A percentile compares a stretch with the other conserved stretches of the same genome.
phyloP scores from a whole-genome alignment of 2,888 invertebrate species.

The Euzetes globulus region DNA sequence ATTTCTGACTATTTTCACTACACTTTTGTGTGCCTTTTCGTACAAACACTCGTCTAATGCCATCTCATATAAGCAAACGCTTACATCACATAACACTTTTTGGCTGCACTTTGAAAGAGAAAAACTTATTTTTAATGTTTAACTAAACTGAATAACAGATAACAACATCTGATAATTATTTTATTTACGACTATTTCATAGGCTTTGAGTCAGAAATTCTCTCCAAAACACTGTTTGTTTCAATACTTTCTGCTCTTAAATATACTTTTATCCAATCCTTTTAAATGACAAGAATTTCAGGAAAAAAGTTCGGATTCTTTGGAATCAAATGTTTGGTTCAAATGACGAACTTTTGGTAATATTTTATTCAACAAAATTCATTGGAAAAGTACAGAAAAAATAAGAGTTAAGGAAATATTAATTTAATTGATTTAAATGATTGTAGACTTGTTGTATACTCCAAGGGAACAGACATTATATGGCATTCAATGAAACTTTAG shows the following conservation, averaged over 20 bases:
- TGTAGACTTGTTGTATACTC: not conserved
- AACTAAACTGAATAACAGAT: not conserved
- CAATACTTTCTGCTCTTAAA: not conserved
- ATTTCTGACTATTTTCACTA: not conserved
- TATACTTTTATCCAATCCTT: too few species aligned
- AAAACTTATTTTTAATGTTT: not conserved
- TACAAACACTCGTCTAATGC: not conserved
- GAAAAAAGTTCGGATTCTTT: too few species aligned
- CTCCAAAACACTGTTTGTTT: not conserved
- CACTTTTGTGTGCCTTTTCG: not conserved
- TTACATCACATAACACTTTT: not conserved
- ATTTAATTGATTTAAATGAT: not conserved
- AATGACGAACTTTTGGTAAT: too few species aligned
- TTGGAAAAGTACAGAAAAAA: not conserved
- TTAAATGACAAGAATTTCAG: too few species aligned
- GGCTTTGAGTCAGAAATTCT: not conserved
- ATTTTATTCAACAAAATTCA: not conserved
- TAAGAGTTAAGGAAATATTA: not conserved
- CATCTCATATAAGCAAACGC: not conserved
- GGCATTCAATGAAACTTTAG: not conserved
- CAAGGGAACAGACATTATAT: not conserved
- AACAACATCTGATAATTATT: not conserved
- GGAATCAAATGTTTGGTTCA: too few species aligned
- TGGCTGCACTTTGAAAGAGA: not conserved
- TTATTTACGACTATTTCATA: not conserved